Conservation (phyloP, 2,888 invertebrate genomes). For the Acrocyrtus sp. region DNA sequence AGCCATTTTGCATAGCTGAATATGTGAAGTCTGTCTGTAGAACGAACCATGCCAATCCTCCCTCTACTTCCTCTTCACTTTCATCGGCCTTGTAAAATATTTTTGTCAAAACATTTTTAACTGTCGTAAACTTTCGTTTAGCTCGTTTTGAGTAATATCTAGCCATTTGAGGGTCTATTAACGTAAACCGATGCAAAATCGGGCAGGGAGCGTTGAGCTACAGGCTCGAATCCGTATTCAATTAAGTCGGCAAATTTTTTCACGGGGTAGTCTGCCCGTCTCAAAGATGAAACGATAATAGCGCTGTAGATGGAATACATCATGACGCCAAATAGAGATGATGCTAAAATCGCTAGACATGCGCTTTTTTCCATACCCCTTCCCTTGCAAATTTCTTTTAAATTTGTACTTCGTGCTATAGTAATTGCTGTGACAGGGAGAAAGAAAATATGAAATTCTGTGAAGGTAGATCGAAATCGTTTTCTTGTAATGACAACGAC, state of each 20-base stretch:
- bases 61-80: neutral
- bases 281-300: slow-evolving; percentile 26
- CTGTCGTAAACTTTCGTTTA: slow-evolving; percentile 13
- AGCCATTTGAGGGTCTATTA: neutral
- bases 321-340: slow-evolving; percentile 20
- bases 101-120: neutral
- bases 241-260: slow-evolving; percentile 17
- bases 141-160: neutral
- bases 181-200: slow-evolving; percentile 25
- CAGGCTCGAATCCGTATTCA: slow-evolving; percentile 4
- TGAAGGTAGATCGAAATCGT: neutral
- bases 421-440: neutral
- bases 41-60: slow-evolving; percentile 21
- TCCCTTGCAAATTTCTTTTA: neutral
- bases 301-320: slow-evolving; percentile 33
- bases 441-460: neutral
- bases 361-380: neutral
- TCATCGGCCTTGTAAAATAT: neutral
- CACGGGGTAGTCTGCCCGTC: neutral
- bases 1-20: slow-evolving; percentile 8
- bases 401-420: slow-evolving; percentile 3
- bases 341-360: neutral
- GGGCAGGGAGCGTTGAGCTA: slow-evolving; percentile 20
- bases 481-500: neutral
- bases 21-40: slow-evolving; percentile 24